Conservation (phyloP, 2,888 invertebrate species). For the Xestia sexstrigata region DNA sequence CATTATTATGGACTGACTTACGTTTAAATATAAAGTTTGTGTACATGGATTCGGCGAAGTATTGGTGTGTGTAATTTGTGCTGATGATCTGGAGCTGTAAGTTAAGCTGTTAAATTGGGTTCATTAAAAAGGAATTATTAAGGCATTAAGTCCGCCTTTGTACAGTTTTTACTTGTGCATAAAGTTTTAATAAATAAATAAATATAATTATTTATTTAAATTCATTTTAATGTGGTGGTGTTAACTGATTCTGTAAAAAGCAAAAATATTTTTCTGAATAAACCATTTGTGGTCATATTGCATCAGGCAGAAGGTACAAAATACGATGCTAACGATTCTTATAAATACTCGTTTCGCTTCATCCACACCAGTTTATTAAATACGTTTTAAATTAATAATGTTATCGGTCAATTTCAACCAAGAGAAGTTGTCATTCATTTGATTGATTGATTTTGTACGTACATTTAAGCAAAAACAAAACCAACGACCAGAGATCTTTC, state of each 20-base stretch:
- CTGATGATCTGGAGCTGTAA: neutral
- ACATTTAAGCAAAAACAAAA: too few relatives aligned
- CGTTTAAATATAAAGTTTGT: constrained; percentile 30
- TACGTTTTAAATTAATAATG: neutral
- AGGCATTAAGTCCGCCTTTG: too few relatives aligned
- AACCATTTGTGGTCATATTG: neutral
- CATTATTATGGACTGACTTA: constrained; percentile 41
- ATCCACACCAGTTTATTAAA: neutral
- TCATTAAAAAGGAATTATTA: constrained; percentile 21
- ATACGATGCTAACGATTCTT: neutral
- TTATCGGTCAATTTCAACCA: neutral
- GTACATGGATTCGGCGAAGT: neutral
- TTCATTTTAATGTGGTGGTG: neutral
- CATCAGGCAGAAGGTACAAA: neutral
- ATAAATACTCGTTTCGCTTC: neutral
- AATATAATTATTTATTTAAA: neutral
- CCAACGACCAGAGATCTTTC: too few relatives aligned
- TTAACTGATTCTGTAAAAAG: neutral
- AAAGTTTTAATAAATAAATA: too few relatives aligned
- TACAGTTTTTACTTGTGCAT: too few relatives aligned
- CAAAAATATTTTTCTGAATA: neutral
- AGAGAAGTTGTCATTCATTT: neutral
- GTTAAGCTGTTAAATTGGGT: neutral
- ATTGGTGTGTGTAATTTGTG: constrained; percentile 8
- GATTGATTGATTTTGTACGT: too few relatives aligned